Base-by-base conservation (phyloP, 35 echinoderm and acorn worm genomes). In the Heliocidaris erythrogramma region DNA sequence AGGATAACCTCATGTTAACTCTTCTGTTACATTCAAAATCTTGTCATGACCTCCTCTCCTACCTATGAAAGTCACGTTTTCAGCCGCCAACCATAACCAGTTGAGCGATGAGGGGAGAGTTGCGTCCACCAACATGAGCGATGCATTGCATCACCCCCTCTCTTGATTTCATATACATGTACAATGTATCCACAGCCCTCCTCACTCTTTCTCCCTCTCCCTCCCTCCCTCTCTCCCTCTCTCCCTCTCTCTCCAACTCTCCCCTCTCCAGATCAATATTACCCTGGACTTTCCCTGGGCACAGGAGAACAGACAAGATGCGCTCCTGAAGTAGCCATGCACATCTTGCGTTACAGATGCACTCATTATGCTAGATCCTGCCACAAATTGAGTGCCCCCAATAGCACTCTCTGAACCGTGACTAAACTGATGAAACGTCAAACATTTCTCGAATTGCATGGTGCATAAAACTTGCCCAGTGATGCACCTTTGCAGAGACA, bases 361-460 rank as follows among this genome's bases (percentile, higher is more conserved):
- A 92, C 91, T 92, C 91, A 92, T 92, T 92, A 92, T 92, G 91
- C 91, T 92, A 32, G 29, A 92, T 49, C 48, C 91, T 18, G 31
- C 48, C 91, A 92, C n/a, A 30, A 92, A 59, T 48, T 10, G n/a
- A 30, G 91, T 52, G 47, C 49, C 48, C 91, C 91, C 91, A 49
- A 30, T 50, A 92, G 91, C 91, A 59, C 47, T 92, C 91, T 92
- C 50, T 92, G 49, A 92, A 92, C 91, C 49, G 50, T 48, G 91
- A 92, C 91, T 92, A 92, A 92, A 92, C 91, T 92, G 91, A 48
- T 52, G 91, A 92, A 59, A 92, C 48, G 32, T 92, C 91, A 92
- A 92, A 92, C 91, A 92, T 92, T 48, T 30, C 91, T 92, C 17
- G 18, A 42, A 59, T 59, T 92, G 91, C n/a, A 92, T n/a, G 27